Percentiles rank a stretch among this genome's conserved stretches.
These are phyloP conservation scores for Xenopus tropicalis DNA, from an alignment of 2,113 vertebrate genomes.

Conservation along the genomic window DNA sequence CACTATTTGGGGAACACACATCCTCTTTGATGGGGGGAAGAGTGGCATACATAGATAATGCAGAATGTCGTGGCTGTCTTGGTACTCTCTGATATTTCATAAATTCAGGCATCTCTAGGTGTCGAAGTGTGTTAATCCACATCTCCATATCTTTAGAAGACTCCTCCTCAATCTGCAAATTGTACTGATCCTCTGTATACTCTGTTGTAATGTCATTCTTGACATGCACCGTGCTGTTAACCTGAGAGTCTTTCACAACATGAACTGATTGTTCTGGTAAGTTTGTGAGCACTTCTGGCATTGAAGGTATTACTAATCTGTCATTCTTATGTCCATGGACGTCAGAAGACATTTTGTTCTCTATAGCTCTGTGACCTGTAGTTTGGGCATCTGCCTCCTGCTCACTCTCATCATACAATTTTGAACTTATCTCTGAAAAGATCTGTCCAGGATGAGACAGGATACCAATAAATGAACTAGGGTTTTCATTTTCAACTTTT, in stretches of 20 bases:
- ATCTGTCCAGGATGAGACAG: too few relatives aligned
- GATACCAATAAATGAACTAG: too few relatives aligned
- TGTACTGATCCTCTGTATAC: rapidly evolving
- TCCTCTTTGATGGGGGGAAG: conserved; percentile 79
- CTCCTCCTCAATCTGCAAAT: conserved; percentile 50
- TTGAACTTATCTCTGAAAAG: too few relatives aligned
- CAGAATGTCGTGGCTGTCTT: conserved; percentile 51
- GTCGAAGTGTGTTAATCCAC: conserved; percentile 81
- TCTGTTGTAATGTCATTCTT: background rate
- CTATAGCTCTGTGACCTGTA: background rate
- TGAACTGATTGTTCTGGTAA: background rate
- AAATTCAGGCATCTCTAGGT: conserved; percentile 75
- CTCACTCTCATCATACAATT: background rate
- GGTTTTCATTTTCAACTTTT: too few relatives aligned
- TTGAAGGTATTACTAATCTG: too few relatives aligned
- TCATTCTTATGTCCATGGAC: background rate
- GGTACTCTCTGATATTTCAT: conserved; percentile 56
- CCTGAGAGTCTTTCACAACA: rapidly evolving
- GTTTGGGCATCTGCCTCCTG: too few relatives aligned
- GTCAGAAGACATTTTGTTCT: background rate
- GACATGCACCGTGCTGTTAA: background rate
- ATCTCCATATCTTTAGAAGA: conserved; percentile 75
- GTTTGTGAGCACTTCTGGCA: background rate
- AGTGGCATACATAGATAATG: conserved; percentile 55
- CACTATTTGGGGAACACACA: conserved; percentile 41